Conservation (phyloP, 2,888 invertebrate species). For the Strigamia transsilvanica region DNA sequence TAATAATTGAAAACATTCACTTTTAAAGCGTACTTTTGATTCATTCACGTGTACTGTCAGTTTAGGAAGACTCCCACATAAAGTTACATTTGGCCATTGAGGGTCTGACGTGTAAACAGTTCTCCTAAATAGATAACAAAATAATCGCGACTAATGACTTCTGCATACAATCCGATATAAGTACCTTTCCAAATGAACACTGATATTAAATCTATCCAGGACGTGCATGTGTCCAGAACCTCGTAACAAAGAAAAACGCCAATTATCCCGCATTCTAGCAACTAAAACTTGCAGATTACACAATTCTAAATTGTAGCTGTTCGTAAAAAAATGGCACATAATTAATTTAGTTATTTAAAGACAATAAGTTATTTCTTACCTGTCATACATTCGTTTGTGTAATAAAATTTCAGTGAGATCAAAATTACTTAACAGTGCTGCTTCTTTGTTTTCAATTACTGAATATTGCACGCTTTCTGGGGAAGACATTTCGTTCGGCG, state of each 20-base stretch:
- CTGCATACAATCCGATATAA: not conserved
- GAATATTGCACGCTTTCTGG: not conserved
- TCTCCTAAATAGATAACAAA: conserved; percentile 53
- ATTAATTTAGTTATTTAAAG: not conserved
- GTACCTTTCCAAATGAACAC: conserved; percentile 61
- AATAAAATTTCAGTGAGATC: conserved; percentile 62
- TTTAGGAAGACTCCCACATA: conserved; percentile 86
- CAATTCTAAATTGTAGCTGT: conserved; percentile 72
- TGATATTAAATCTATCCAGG: conserved; percentile 75
- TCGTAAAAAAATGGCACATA: not conserved
- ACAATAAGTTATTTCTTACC: conserved; percentile 66
- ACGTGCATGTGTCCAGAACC: conserved; percentile 86
- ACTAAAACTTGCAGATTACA: conserved; percentile 86
- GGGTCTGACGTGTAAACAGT: conserved; percentile 78
- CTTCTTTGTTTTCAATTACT: not conserved
- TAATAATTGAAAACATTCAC: not conserved
- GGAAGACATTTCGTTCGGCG: conserved; percentile 59
- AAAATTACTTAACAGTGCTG: not conserved
- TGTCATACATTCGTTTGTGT: conserved; percentile 78
- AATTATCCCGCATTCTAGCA: conserved; percentile 86
- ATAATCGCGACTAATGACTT: not conserved
- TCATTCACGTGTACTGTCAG: conserved; percentile 90
- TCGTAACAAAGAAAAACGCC: conserved; percentile 85
- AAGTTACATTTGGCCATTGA: conserved; percentile 81
- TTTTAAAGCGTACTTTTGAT: conserved; percentile 73